Conservation (phyloP, 2,113 vertebrate species). For the Upupa epops region DNA sequence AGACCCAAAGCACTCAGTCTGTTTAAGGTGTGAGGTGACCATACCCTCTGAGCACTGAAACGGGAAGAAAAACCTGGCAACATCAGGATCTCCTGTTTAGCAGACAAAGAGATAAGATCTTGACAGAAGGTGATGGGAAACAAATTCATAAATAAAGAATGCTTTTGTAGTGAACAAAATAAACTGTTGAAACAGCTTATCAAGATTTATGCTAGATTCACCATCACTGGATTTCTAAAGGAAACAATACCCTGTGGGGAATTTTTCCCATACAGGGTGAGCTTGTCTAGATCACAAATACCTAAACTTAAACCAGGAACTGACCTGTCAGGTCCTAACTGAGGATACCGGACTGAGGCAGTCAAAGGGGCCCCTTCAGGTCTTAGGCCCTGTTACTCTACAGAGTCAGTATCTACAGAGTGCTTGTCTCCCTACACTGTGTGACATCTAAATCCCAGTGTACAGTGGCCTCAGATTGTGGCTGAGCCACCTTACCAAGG, state of each 20-base stretch:
- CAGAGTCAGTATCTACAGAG: neutral
- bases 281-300: neutral
- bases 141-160: neutral
- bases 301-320: neutral
- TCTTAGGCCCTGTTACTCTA: neutral
- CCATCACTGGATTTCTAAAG: neutral
- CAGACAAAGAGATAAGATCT: constrained; percentile 33
- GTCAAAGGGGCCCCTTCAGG: neutral
- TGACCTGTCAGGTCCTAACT: neutral
- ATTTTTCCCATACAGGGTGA: neutral
- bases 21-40: constrained; percentile 10
- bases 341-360: neutral
- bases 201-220: neutral
- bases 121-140: constrained; percentile 8
- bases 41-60: constrained; percentile 24
- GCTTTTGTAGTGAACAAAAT: constrained; percentile 7
- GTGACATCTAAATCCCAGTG: neutral
- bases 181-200: neutral
- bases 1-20: constrained; percentile 17
- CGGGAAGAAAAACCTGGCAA: constrained; percentile 21
- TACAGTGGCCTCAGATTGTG: neutral
- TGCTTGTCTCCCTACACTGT: fast-evolving
- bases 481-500: neutral
- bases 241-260: fast-evolving
- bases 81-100: neutral